These are phyloP conservation scores for Neoseiulus cucumeris DNA, from an alignment of 1,140 invertebrate species.

Conservation along the genomic window DNA sequence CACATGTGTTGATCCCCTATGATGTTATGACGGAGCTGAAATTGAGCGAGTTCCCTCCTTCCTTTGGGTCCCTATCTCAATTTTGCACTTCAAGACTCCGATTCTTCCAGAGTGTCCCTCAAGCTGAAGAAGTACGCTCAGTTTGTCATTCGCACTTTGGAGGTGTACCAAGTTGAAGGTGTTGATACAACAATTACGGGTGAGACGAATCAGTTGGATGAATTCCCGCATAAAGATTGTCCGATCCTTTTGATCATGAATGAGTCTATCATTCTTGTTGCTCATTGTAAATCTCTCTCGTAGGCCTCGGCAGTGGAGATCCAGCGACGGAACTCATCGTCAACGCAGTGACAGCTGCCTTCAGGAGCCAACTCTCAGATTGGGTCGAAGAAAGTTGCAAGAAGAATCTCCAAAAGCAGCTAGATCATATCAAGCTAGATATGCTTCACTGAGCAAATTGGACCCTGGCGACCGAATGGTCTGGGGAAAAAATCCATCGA, in stretches of 20 bases:
- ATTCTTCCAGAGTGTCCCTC: background rate
- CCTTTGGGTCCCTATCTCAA: background rate
- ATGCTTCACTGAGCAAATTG: background rate
- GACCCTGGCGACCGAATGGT: too few relatives aligned
- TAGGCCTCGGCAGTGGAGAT: conserved; percentile 1
- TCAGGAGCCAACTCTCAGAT: background rate
- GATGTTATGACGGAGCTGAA: background rate
- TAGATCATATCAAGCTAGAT: background rate
- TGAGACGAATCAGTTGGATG: background rate
- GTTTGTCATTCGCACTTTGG: background rate
- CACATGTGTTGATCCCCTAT: background rate
- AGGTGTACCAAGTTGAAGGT: background rate
- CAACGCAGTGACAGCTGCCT: background rate
- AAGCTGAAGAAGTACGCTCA: background rate
- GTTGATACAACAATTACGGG: background rate
- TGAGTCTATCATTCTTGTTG: background rate
- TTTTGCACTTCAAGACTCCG: background rate
- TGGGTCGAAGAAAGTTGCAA: background rate
- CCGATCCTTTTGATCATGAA: background rate
- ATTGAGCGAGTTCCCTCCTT: background rate
- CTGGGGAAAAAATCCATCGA: too few relatives aligned
- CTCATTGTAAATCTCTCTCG: background rate
- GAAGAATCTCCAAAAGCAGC: background rate
- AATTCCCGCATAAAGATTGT: background rate
- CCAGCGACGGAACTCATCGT: background rate